phyloP scores from a whole-genome alignment of 2,113 vertebrate genomes.

The Athene cunicularia region DNA sequence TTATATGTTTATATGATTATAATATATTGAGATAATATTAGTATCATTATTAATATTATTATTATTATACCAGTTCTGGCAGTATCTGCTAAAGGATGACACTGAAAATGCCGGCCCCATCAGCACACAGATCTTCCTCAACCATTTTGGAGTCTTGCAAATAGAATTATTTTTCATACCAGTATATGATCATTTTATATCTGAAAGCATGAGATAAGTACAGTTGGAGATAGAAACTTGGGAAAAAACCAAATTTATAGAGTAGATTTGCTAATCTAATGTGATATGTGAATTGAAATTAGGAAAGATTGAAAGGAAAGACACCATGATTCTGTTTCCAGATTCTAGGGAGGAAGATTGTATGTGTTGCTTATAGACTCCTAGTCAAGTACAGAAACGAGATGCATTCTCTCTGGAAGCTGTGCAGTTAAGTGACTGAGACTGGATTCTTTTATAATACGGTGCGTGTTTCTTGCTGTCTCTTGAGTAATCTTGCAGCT shows the following conservation, averaged over 20 bases:
- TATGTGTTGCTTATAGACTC: not conserved
- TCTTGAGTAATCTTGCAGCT: conserved; percentile 11
- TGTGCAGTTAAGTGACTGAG: not conserved
- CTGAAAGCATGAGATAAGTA: not conserved
- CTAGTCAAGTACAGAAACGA: not conserved
- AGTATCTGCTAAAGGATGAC: not conserved
- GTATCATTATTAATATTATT: not conserved
- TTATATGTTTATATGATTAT: not conserved
- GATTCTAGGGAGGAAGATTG: not conserved
- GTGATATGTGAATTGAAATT: not conserved
- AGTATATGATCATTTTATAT: not conserved
- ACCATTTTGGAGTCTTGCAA: not conserved
- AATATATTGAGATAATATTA: not conserved
- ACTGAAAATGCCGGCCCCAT: not conserved
- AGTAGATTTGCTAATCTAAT: not conserved
- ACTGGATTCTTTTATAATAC: not conserved
- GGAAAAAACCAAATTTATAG: not conserved
- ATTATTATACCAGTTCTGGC: not conserved
- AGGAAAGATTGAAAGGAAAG: not conserved
- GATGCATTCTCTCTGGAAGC: not conserved
- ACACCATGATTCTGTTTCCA: not conserved
- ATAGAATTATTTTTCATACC: not conserved
- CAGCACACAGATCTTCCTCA: not conserved
- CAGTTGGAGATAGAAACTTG: not conserved
- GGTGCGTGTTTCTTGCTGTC: not conserved